Conservation (phyloP, 2,113 vertebrate species). For the Labeo catla region DNA sequence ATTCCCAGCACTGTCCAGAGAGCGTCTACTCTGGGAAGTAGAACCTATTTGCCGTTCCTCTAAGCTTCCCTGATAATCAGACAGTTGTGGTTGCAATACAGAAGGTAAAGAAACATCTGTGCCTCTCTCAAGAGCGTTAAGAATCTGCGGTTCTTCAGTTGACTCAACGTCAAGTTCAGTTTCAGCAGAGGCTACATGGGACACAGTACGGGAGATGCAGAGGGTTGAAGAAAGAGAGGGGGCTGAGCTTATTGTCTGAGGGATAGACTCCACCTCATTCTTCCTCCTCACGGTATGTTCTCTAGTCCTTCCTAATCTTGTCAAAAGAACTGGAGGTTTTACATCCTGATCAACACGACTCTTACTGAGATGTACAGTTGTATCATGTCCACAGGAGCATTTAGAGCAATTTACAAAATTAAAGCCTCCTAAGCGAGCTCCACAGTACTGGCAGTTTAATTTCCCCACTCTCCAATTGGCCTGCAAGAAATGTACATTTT, state of each 20-base stretch:
- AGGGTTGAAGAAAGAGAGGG: constrained; percentile 45
- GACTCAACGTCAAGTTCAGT: background rate
- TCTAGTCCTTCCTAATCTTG: constrained; percentile 60
- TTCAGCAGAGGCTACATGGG: background rate
- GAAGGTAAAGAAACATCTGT: background rate
- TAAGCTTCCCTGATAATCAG: constrained; percentile 24
- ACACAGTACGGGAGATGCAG: constrained; percentile 49
- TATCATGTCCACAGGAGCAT: constrained; percentile 80
- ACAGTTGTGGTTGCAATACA: constrained; percentile 1
- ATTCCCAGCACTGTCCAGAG: background rate
- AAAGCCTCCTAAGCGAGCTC: constrained; percentile 83
- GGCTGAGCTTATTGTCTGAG: background rate
- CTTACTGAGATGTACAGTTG: constrained; percentile 81
- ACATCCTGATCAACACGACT: constrained; percentile 78
- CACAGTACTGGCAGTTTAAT: constrained; percentile 84
- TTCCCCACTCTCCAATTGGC: constrained; percentile 86
- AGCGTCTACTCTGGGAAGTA: background rate
- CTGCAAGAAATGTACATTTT: constrained; percentile 64
- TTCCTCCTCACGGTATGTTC: background rate
- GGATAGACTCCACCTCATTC: background rate
- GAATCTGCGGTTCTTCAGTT: background rate
- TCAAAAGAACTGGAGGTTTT: constrained; percentile 57
- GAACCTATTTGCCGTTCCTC: constrained; percentile 18
- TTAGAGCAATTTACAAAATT: constrained; percentile 80
- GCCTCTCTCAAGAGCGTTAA: background rate